Conservation (phyloP, 1,140 invertebrate genomes). For the Magallana gigas region DNA sequence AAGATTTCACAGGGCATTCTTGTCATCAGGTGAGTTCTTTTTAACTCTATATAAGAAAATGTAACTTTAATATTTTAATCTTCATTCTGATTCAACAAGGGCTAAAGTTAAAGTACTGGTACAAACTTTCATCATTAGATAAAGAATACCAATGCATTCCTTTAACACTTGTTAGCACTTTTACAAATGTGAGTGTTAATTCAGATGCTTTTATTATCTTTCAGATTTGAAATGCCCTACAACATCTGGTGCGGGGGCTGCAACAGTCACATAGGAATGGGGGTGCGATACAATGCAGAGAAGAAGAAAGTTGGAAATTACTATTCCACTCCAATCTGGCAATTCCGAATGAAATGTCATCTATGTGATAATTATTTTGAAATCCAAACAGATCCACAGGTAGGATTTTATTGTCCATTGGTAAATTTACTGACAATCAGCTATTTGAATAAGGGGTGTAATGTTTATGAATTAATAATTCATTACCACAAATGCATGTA, state of each 20-base stretch:
- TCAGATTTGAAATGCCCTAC: slow-evolving; percentile 99
- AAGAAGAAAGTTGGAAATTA: slow-evolving; percentile 99
- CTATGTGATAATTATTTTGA: slow-evolving; percentile 98
- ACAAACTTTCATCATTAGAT: neutral
- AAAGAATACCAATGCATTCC: too few relatives aligned
- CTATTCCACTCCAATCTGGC: slow-evolving; percentile 97
- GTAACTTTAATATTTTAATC: neutral
- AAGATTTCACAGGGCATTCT: slow-evolving; percentile 98
- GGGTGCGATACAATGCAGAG: slow-evolving; percentile 98
- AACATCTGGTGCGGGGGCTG: slow-evolving; percentile 99
- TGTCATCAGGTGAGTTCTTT: slow-evolving; percentile 86
- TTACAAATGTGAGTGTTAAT: neutral
- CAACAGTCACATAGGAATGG: slow-evolving; percentile 99
- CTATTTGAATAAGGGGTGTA: too few relatives aligned
- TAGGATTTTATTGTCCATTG: slow-evolving; percentile 78
- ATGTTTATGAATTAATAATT: too few relatives aligned
- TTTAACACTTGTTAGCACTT: too few relatives aligned
- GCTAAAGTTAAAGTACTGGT: too few relatives aligned
- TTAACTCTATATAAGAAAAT: neutral
- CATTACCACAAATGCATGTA: too few relatives aligned
- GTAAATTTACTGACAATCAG: too few relatives aligned
- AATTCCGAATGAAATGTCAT: slow-evolving; percentile 99
- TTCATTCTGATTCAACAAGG: too few relatives aligned
- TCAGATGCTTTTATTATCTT: neutral
- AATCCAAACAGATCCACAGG: slow-evolving; percentile 98